phyloP scores from a whole-genome alignment of 2,888 invertebrate species.

The Lepidocyrtinus sp. region DNA sequence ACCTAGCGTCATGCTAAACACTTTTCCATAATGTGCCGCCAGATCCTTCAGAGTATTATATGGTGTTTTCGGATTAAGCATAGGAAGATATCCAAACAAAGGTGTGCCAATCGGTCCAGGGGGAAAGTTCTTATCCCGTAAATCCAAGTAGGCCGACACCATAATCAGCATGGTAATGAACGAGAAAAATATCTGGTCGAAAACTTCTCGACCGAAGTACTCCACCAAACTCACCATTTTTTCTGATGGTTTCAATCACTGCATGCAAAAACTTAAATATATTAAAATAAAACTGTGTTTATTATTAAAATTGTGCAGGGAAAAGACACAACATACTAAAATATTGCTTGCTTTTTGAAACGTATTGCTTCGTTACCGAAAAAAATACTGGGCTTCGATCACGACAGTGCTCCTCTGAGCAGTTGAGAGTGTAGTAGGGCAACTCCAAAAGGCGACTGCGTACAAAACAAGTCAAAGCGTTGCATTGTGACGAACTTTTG shows the following conservation, averaged over 20 bases:
- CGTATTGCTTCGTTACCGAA: not conserved
- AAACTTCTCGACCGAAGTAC: constrained; percentile 38
- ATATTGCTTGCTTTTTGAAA: no score
- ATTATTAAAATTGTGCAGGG: no score
- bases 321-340: no score
- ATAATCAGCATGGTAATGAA: constrained; percentile 56
- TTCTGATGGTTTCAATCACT: no score
- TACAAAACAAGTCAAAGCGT: constrained; percentile 10
- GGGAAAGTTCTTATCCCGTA: constrained; percentile 76
- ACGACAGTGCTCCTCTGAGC: constrained; percentile 1
- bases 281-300: no score
- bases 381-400: no score
- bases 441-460: constrained; percentile 15
- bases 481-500: constrained; percentile 31
- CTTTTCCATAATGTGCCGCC: constrained; percentile 79
- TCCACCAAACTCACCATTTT: constrained; percentile 44
- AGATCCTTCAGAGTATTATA: constrained; percentile 81
- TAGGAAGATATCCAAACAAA: constrained; percentile 84
- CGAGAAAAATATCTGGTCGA: constrained; percentile 63
- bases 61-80: constrained; percentile 80
- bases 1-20: constrained; percentile 84
- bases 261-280: not conserved
- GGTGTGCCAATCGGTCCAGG: constrained; percentile 88
- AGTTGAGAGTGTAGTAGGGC: not conserved
- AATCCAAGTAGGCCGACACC: constrained; percentile 60